Percentiles rank a stretch among this genome's conserved stretches.
Conservation (phyloP, 2,113 vertebrate genomes). For the Engystomops pustulosus region DNA sequence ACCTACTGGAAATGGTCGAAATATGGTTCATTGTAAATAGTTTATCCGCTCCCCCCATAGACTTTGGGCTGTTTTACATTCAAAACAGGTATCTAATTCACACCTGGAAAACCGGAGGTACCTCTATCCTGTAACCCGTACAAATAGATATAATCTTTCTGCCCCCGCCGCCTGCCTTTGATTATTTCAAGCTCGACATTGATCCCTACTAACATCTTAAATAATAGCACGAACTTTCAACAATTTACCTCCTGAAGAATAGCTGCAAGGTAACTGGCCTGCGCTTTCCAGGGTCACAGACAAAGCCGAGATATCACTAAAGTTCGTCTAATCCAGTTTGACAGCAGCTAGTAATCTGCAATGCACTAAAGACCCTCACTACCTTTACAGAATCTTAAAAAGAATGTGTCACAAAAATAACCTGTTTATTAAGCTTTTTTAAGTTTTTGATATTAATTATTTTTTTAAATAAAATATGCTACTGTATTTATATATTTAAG, state of each 20-base stretch:
- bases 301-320: constrained; percentile 4
- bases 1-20: too few species aligned
- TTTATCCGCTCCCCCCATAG: too few species aligned
- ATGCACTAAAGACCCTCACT: neutral
- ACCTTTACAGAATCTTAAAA: too few species aligned
- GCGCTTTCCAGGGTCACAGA: constrained; percentile 42
- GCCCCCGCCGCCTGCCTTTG: constrained; percentile 31
- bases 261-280: constrained; percentile 51
- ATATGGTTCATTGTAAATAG: too few species aligned
- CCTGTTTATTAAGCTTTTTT: too few species aligned
- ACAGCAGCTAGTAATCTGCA: constrained; percentile 31
- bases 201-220: constrained; percentile 44
- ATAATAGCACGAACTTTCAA: constrained; percentile 47
- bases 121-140: constrained; percentile 3
- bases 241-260: constrained; percentile 54
- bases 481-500: too few species aligned
- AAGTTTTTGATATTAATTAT: too few species aligned
- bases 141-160: constrained; percentile 38
- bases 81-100: constrained; percentile 3
- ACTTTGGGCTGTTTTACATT: neutral
- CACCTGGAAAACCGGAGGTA: neutral
- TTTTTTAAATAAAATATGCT: too few species aligned
- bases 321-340: constrained; percentile 36
- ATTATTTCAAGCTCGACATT: constrained; percentile 49
- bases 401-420: too few species aligned